Evolutionary conservation across 2,797 vertebrate genomes (phyloP), one percentile per base, ranked within the genome.

Genomic region (Sebastes kiyomatsui): DNA sequence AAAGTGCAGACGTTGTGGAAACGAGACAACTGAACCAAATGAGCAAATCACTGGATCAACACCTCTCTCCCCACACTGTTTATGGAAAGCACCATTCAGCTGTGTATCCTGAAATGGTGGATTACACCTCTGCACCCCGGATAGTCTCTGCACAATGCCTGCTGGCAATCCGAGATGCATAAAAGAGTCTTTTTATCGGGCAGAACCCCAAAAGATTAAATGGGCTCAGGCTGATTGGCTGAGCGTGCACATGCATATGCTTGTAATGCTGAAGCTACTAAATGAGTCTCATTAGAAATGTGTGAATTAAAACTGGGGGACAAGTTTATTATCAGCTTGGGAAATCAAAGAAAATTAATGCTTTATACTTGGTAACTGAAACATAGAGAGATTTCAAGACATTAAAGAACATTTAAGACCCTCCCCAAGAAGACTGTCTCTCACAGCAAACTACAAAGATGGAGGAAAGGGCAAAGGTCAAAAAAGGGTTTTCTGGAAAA

Each of bases 261-360:
- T 86, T 60, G 61, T 72, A 58, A 73, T 46, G 55, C 25, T 56
- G 35, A 60, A 79, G 46, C 64, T 30, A 32, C 67, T 75, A 80
- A 80, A 77, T 71, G 7, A 79, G 58, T 64, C 64, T 49, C 25
- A 59, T 87, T 77, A 83, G 54, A 68, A 52, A 80, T 33, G 52
- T 62, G 65, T 75, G 64, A 72, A 76, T 74, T 85, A 82, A 77
- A 84, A 84, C 65, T 73, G 61, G 33, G 38, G 55, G 67, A 83
- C 69, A 80, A 35, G n/a, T 72, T 71, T 59, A 72, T 75, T 67
- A 74, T 79, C 59, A 67, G 68, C 59, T 67, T 23, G 66, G 61
- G 52, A 49, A 84, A 72, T 80, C 56, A 27, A 75, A 46, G 67
- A 69, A 75, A 69, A 84, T 27, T 1, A 54, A 10, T 3, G 25